Evolutionary conservation across 2,113 vertebrate species (phyloP).

Genomic region (Serilophus lunatus): DNA sequence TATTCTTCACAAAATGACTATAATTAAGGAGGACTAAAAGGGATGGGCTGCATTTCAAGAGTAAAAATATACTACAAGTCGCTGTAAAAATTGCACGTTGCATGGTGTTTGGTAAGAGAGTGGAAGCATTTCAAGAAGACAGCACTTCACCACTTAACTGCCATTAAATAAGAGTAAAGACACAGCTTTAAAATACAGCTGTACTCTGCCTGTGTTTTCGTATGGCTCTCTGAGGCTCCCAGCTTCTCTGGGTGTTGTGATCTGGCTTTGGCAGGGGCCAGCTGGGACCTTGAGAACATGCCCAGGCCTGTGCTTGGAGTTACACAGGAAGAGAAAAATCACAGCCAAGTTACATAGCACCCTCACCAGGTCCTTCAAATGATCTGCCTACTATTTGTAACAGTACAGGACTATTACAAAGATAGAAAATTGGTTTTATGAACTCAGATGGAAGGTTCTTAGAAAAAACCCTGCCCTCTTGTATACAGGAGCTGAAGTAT

Average conservation of each 20-base stretch:
- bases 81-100: background rate
- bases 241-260: background rate
- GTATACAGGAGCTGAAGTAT: background rate
- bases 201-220: background rate
- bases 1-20: constrained; percentile 27
- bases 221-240: background rate
- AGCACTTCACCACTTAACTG: background rate
- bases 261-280: background rate
- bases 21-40: constrained; percentile 28
- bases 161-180: background rate
- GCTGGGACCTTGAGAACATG: background rate
- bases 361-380: background rate
- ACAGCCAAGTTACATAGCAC: background rate
- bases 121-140: background rate
- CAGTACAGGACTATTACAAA: background rate
- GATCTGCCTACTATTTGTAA: background rate
- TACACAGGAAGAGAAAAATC: background rate
- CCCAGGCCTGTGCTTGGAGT: background rate
- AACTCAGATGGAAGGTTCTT: background rate
- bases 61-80: constrained; percentile 10
- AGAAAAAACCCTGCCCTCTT: rapidly evolving
- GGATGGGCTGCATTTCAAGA: background rate
- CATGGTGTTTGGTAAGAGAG: background rate
- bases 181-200: background rate
- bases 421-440: background rate